Evolutionary conservation across 2,888 invertebrate genomes (phyloP), one percentile per base, ranked within the genome.

Genomic region (Heliconius cydno): DNA sequence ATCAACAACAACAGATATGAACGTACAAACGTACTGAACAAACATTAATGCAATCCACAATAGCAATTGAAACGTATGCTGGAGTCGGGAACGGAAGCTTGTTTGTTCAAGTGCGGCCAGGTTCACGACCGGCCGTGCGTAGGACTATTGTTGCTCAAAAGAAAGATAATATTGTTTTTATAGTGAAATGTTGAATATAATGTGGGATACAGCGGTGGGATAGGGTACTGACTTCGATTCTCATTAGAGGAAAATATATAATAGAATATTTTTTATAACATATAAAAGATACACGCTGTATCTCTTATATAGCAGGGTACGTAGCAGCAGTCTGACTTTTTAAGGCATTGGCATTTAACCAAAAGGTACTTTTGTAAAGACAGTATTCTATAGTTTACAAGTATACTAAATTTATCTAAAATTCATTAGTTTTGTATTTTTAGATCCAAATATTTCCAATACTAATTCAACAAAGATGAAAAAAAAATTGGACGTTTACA

Each of bases 61-160:
- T 79, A 30, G 77, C 78, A 81, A 68, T 78, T 68, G 78, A 68
- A 75, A 78, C 76, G 76, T 57, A 68, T 66, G 63, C 38, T 60
- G 72, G 67, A 72, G 77, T 66, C 72, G 30, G 66, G 60, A 80
- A 79, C 67, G 38, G 75, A 75, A 76, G 68, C 73, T 66, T 81
- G 77, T 81, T 76, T 78, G 46, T 52, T 77, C 78, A 81, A 79
- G 78, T 82, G 72, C 77, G 67, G 74, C 10, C 65, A 72, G 74
- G 74, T 68, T 74, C 76, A 60, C 65, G 78, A 52, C 38, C 76
- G 60, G 65, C 68, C 79, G 79, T 80, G 80, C 79, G 70, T 72
- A 75, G 65, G 57, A 66, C 38, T 60, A 79, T 67, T 80, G 46
- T 80, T 76, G 77, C 57, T 78, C 74, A 66, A 76, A 71, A 60